phyloP scores from a whole-genome alignment of 2,113 vertebrate species.

The Dermatemys mawii region DNA sequence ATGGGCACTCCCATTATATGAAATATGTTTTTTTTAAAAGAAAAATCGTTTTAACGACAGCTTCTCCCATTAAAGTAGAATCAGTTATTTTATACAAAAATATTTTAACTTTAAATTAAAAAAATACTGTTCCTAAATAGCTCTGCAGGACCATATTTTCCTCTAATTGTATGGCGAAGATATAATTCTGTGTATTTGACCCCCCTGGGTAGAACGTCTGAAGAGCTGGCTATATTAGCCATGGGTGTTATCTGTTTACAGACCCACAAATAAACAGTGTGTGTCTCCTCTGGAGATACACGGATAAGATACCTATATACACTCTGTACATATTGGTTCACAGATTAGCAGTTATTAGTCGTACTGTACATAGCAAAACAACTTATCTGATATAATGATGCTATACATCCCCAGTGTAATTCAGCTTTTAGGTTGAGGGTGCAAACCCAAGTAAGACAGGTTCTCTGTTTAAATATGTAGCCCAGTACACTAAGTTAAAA shows the following conservation, averaged over 20 bases:
- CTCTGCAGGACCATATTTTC: slow-evolving; percentile 55
- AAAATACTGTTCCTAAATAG: slow-evolving; percentile 70
- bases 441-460: slow-evolving; percentile 93
- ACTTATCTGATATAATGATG: slow-evolving; percentile 80
- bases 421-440: slow-evolving; percentile 83
- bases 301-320: slow-evolving; percentile 77
- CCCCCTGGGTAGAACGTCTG: slow-evolving; percentile 60
- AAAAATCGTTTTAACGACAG: slow-evolving; percentile 67
- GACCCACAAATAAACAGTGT: slow-evolving; percentile 66
- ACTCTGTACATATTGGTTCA: slow-evolving; percentile 82
- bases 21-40: slow-evolving; percentile 69
- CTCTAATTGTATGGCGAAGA: slow-evolving; percentile 52
- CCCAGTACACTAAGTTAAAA: slow-evolving; percentile 99
- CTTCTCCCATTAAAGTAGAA: slow-evolving; percentile 65
- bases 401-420: slow-evolving; percentile 64
- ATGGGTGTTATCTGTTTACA: slow-evolving; percentile 72
- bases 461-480: slow-evolving; percentile 97
- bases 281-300: slow-evolving; percentile 75
- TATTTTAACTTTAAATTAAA: slow-evolving; percentile 74
- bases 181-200: slow-evolving; percentile 71
- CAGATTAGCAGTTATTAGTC: slow-evolving; percentile 93
- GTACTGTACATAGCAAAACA: slow-evolving; percentile 88
- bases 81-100: slow-evolving; percentile 72
- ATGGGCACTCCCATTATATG: slow-evolving; percentile 63
- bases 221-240: slow-evolving; percentile 75